phyloP scores from a whole-genome alignment of 2,797 vertebrate genomes.

The Tolypeutes matacus region DNA sequence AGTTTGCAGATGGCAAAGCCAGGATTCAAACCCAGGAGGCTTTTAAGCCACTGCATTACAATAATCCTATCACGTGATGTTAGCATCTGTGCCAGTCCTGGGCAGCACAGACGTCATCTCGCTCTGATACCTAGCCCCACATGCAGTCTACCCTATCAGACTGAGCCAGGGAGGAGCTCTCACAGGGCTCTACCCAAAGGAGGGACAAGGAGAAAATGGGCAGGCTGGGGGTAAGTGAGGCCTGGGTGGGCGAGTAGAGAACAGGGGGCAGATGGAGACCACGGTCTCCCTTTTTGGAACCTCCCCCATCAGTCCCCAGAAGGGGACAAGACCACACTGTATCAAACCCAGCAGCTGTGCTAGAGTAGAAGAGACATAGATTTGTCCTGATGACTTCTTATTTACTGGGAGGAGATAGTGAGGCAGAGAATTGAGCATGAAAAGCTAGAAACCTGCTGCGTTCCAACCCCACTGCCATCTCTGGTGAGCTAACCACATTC shows the following conservation, averaged over 20 bases:
- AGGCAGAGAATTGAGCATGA: neutral
- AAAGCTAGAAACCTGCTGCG: neutral
- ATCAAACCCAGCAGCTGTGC: neutral
- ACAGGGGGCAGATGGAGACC: neutral
- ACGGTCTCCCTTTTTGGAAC: neutral
- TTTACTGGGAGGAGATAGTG: neutral
- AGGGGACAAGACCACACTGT: neutral
- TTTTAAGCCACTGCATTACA: neutral
- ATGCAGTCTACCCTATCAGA: slow-evolving; percentile 3
- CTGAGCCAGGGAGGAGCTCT: neutral
- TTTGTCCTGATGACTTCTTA: neutral
- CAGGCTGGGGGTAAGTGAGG: neutral
- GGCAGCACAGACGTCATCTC: neutral
- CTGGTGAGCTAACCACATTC: neutral
- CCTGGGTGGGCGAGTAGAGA: neutral
- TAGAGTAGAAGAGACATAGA: neutral
- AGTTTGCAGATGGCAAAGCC: neutral
- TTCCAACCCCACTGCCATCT: neutral
- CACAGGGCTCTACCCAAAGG: neutral
- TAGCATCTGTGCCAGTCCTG: neutral
- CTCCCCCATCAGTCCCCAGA: neutral
- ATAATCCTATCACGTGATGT: neutral
- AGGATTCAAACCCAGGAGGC: neutral
- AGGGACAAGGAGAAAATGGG: neutral
- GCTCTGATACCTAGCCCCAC: neutral